Conservation (phyloP, 2,888 invertebrate genomes). For the Erebia epiphron region DNA sequence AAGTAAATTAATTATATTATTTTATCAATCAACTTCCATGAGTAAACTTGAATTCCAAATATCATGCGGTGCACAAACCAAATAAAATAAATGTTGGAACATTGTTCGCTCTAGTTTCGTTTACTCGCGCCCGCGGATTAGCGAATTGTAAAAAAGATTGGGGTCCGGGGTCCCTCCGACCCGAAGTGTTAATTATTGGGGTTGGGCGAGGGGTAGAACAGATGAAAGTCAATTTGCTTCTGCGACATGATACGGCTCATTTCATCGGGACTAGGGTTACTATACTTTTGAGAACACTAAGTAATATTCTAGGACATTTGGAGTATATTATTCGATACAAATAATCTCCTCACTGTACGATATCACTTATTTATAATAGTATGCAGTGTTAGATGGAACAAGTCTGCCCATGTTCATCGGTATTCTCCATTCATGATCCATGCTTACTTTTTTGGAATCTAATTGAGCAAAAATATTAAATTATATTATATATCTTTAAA, state of each 20-base stretch:
- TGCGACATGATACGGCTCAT: slow-evolving; percentile 86
- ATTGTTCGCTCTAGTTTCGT: slow-evolving; percentile 38
- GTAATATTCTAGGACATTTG: not conserved
- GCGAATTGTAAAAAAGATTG: slow-evolving; percentile 79
- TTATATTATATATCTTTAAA: too few relatives aligned
- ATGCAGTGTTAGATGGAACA: too few relatives aligned
- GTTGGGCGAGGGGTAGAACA: slow-evolving; percentile 75
- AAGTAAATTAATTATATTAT: not conserved
- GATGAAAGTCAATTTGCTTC: slow-evolving; percentile 86
- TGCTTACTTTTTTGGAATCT: too few relatives aligned
- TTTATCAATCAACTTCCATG: not conserved
- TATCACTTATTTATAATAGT: too few relatives aligned
- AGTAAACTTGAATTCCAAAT: not conserved
- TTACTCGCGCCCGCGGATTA: slow-evolving; percentile 80
- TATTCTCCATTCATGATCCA: too few relatives aligned
- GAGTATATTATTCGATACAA: too few relatives aligned
- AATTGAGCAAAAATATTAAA: too few relatives aligned
- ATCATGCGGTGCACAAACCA: slow-evolving; percentile 8
- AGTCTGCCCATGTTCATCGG: too few relatives aligned
- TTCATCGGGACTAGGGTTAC: slow-evolving; percentile 59
- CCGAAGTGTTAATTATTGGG: slow-evolving; percentile 83
- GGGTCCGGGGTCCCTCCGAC: slow-evolving; percentile 72
- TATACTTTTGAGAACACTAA: not conserved
- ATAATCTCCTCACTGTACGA: too few relatives aligned
- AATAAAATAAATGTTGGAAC: slow-evolving; percentile 13